Conservation (phyloP, 2,888 invertebrate species). For the Odontocerum albicorne region DNA sequence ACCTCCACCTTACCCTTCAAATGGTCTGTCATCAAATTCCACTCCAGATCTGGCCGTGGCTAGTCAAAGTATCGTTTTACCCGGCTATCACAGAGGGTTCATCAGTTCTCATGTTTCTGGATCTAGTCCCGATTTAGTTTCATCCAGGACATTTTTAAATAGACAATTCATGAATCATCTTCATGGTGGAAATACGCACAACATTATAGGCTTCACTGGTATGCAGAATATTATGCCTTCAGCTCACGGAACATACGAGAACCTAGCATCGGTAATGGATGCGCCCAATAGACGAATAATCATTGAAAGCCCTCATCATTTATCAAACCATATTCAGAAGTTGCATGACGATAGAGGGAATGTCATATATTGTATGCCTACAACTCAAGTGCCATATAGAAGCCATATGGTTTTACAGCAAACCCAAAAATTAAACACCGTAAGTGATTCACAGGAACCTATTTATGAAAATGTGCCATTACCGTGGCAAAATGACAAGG, state of each 20-base stretch:
- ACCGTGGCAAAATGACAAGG: slow-evolving; percentile 60
- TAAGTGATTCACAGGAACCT: slow-evolving; percentile 63
- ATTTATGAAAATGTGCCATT: slow-evolving; percentile 82
- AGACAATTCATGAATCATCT: slow-evolving; percentile 51
- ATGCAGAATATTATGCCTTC: slow-evolving; percentile 48
- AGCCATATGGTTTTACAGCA: slow-evolving; percentile 57
- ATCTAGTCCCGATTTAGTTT: slow-evolving; percentile 77
- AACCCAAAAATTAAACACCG: slow-evolving; percentile 47
- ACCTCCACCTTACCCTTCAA: slow-evolving; percentile 82
- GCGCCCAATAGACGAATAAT: slow-evolving; percentile 50
- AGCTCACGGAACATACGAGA: slow-evolving; percentile 73
- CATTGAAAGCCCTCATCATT: slow-evolving; percentile 60
- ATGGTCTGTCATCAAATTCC: slow-evolving; percentile 77
- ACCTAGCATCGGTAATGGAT: slow-evolving; percentile 64
- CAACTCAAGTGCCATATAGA: slow-evolving; percentile 50
- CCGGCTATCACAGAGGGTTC: slow-evolving; percentile 51
- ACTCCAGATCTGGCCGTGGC: slow-evolving; percentile 82
- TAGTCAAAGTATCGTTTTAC: slow-evolving; percentile 54
- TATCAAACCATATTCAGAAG: slow-evolving; percentile 62
- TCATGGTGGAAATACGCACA: slow-evolving; percentile 42
- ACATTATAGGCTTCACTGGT: slow-evolving; percentile 46
- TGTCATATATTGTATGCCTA: slow-evolving; percentile 65
- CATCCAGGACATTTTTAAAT: slow-evolving; percentile 66
- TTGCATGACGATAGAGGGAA: slow-evolving; percentile 65
- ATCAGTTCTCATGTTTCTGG: slow-evolving; percentile 66